phyloP scores from a whole-genome alignment of 2,888 invertebrate genomes.

The Ptychoptera contaminata region DNA sequence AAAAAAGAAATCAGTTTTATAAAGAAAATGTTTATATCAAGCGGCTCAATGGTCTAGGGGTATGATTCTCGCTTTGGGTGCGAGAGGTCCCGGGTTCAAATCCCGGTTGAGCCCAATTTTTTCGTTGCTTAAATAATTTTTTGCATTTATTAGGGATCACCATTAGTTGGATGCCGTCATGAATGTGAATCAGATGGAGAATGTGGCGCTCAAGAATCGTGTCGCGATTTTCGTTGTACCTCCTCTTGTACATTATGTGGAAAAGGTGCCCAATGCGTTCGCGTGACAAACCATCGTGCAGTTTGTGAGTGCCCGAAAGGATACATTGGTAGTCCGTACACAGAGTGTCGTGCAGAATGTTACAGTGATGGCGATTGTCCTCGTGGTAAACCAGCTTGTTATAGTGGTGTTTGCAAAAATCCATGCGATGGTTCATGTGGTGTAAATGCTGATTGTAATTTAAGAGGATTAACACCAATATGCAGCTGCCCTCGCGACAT shows the following conservation, averaged over 20 bases:
- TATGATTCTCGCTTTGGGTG: constrained; percentile 46
- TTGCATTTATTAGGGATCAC: constrained; percentile 42
- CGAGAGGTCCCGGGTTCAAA: constrained; percentile 47
- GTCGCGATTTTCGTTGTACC: constrained; percentile 58
- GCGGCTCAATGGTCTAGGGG: constrained; percentile 40
- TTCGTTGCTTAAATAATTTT: constrained; percentile 10
- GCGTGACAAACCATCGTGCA: constrained; percentile 57
- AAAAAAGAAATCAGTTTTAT: background rate
- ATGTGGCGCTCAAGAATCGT: constrained; percentile 52
- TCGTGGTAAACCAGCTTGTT: constrained; percentile 57
- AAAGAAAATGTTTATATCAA: background rate
- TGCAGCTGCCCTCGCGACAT: constrained; percentile 76
- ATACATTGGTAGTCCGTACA: constrained; percentile 62
- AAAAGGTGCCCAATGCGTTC: constrained; percentile 59
- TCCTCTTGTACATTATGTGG: constrained; percentile 67
- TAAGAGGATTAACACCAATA: constrained; percentile 63
- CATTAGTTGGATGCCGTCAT: constrained; percentile 60
- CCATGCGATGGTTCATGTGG: constrained; percentile 74
- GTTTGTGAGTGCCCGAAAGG: constrained; percentile 69
- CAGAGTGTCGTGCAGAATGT: constrained; percentile 67
- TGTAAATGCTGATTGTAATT: constrained; percentile 60
- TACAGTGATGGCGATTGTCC: constrained; percentile 66
- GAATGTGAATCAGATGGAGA: constrained; percentile 68
- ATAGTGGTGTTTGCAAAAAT: constrained; percentile 66
- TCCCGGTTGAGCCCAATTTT: constrained; percentile 38